These are phyloP conservation scores for Idaea straminata DNA, from an alignment of 2,888 invertebrate species.

Conservation along the genomic window DNA sequence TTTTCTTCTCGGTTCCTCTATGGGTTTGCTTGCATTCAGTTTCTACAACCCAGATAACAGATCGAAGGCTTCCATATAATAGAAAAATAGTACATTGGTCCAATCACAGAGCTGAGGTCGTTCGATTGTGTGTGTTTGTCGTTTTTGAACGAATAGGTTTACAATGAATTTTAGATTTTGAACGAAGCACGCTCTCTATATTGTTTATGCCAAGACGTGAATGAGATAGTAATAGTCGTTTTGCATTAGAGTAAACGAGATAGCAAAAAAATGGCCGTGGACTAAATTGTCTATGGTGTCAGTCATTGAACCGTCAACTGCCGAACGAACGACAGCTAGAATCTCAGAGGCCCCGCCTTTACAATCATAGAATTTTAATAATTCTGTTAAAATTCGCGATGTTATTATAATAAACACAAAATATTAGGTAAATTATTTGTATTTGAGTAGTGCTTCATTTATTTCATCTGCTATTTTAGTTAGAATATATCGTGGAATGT, in stretches of 20 bases:
- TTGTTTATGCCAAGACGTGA: conserved; percentile 12
- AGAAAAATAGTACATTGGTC: too few species aligned
- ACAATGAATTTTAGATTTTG: background rate
- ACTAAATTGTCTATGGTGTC: conserved; percentile 47
- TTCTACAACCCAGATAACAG: too few species aligned
- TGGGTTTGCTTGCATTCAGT: too few species aligned
- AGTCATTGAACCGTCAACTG: conserved; percentile 68
- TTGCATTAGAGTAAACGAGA: conserved; percentile 21
- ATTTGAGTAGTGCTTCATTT: conserved; percentile 6
- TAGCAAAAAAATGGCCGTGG: conserved; percentile 23
- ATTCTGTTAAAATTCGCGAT: conserved; percentile 69
- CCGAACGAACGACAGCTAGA: conserved; percentile 67
- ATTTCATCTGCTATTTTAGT: conserved; percentile 5
- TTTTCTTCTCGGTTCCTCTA: too few species aligned
- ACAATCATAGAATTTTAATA: conserved; percentile 62
- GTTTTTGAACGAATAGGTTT: too few species aligned
- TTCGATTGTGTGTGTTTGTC: too few species aligned
- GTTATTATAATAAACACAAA: conserved; percentile 63
- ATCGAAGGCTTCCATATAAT: too few species aligned
- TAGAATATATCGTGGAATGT: conserved; percentile 38
- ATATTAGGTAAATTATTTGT: conserved; percentile 57
- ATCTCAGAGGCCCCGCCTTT: conserved; percentile 75
- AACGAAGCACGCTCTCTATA: background rate
- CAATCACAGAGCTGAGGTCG: too few species aligned
- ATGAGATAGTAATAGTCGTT: background rate